phyloP scores from a whole-genome alignment of 1,140 invertebrate genomes.

The Anastrepha ludens region DNA sequence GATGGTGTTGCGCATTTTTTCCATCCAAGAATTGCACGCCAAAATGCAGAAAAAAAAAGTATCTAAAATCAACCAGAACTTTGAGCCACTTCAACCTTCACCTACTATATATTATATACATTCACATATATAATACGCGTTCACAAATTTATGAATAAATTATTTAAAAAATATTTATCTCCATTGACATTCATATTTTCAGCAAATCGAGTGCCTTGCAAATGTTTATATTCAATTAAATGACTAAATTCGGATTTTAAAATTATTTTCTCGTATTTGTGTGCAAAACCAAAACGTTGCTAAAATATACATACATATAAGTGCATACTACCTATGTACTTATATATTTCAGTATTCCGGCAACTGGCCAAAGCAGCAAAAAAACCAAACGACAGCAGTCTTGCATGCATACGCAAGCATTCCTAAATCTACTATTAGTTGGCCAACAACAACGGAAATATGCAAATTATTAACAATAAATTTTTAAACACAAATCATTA shows the following conservation, averaged over 20 bases:
- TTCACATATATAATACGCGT: not conserved
- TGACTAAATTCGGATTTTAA: not conserved
- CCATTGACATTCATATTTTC: not conserved
- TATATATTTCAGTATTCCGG: too few species aligned
- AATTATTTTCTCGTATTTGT: not conserved
- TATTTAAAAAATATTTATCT: not conserved
- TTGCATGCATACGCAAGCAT: too few species aligned
- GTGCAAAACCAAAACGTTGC: too few species aligned
- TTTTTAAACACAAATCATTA: not conserved
- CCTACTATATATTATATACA: not conserved
- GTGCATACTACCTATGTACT: too few species aligned
- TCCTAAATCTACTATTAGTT: not conserved
- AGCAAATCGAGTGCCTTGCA: not conserved
- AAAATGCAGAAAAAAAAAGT: too few species aligned
- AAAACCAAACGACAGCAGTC: too few species aligned
- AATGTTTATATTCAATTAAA: not conserved
- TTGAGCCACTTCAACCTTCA: not conserved
- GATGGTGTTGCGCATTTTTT: too few species aligned
- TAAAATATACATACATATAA: too few species aligned
- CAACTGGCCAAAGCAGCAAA: too few species aligned
- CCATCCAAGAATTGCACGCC: too few species aligned
- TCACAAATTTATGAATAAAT: not conserved
- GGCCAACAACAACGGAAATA: slow-evolving; percentile 12
- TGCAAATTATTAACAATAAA: slow-evolving; percentile 24
- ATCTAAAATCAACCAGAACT: too few species aligned